These are phyloP conservation scores for Notodonta dromedarius DNA, from an alignment of 2,888 invertebrate species.

Conservation along the genomic window DNA sequence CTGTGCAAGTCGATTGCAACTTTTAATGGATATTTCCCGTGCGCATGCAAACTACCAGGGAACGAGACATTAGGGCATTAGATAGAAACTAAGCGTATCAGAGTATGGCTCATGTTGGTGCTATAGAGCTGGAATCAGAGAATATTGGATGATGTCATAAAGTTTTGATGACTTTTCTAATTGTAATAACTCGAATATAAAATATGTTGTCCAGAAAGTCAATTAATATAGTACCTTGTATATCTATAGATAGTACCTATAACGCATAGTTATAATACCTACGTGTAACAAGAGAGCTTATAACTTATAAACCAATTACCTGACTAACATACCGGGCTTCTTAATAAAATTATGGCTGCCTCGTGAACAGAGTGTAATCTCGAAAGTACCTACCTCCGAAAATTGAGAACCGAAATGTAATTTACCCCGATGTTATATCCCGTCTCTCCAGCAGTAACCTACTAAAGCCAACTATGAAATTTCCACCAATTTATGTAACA, in stretches of 20 bases:
- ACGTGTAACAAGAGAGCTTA: too few species aligned
- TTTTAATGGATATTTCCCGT: slow-evolving; percentile 69
- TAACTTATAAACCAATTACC: too few species aligned
- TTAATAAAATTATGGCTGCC: not conserved
- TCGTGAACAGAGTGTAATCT: not conserved
- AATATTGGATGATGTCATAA: too few species aligned
- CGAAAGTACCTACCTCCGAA: not conserved
- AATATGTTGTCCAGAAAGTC: too few species aligned
- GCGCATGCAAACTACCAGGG: slow-evolving; percentile 54
- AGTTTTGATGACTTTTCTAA: too few species aligned
- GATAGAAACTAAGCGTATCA: slow-evolving; percentile 12
- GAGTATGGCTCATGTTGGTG: slow-evolving; percentile 4
- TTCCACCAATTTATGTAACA: not conserved
- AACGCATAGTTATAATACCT: too few species aligned
- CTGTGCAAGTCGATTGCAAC: slow-evolving; percentile 64
- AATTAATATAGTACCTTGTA: too few species aligned
- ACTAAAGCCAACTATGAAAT: not conserved
- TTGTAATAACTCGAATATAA: too few species aligned
- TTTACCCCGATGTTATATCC: not conserved
- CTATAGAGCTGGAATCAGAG: not conserved
- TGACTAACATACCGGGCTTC: not conserved
- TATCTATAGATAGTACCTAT: too few species aligned
- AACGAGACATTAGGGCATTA: slow-evolving; percentile 29
- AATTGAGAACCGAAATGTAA: not conserved
- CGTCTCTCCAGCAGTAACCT: not conserved